Evolutionary conservation across 92 coral and sea anemone species (phyloP).

Genomic region (Nematostella vectensis): DNA sequence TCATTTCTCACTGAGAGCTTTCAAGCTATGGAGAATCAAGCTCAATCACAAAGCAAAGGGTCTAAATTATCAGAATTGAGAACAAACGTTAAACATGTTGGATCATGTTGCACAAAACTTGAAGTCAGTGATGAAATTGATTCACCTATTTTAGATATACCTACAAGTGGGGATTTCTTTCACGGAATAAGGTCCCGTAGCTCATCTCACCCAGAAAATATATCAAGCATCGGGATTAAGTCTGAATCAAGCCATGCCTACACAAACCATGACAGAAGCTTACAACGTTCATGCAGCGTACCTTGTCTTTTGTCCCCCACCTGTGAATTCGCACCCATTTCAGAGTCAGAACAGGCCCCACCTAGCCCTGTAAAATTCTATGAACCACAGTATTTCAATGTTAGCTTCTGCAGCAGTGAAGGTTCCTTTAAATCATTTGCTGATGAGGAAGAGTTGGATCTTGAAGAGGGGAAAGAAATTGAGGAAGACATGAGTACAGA

Average conservation of each 20-base stretch:
- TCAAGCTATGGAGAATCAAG: slow-evolving; percentile 45
- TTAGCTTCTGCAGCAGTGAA: slow-evolving; percentile 57
- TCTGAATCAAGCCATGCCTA: too few relatives aligned
- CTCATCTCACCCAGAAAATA: not conserved
- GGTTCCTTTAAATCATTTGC: slow-evolving; percentile 65
- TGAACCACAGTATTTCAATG: slow-evolving; percentile 44
- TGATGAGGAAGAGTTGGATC: slow-evolving; percentile 38
- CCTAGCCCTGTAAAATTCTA: slow-evolving; percentile 5
- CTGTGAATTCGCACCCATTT: not conserved
- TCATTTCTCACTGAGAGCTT: slow-evolving; percentile 51
- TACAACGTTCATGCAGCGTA: slow-evolving; percentile 63
- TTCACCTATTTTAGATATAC: not conserved
- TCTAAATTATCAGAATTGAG: slow-evolving; percentile 15
- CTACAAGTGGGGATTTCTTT: not conserved
- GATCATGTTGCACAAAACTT: slow-evolving; percentile 49
- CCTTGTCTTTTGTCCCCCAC: slow-evolving; percentile 34
- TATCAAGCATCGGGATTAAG: too few relatives aligned
- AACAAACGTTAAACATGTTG: slow-evolving; percentile 27
- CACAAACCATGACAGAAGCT: too few relatives aligned
- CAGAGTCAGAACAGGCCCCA: not conserved
- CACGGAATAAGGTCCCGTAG: not conserved
- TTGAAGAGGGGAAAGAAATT: slow-evolving; percentile 68
- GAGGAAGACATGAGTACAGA: slow-evolving; percentile 27
- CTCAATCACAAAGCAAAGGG: slow-evolving; percentile 23
- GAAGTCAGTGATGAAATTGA: slow-evolving; percentile 46